Evolutionary conservation across 2,888 invertebrate genomes (phyloP).

Genomic region (Caenorhabditis sulstoni): DNA sequence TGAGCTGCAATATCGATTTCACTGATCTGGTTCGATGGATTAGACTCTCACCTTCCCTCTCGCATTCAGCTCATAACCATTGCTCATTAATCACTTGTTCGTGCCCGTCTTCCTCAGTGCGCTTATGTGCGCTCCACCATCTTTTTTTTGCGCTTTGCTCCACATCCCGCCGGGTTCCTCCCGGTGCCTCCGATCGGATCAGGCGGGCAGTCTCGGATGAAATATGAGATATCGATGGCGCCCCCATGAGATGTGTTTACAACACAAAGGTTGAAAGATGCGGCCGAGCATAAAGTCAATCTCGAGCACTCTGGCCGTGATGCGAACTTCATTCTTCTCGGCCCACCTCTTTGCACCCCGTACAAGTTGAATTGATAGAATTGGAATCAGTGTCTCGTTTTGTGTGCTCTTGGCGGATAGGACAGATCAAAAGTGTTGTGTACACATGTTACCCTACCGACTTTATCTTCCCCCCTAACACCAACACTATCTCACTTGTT

Average conservation of each 20-base stretch:
- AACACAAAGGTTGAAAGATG: slow-evolving; percentile 25
- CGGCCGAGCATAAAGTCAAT: slow-evolving; percentile 1
- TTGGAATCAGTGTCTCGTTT: slow-evolving; percentile 39
- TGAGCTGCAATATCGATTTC: slow-evolving; percentile 36
- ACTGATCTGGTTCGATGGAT: slow-evolving; percentile 10
- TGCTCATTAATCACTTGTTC: slow-evolving; percentile 31
- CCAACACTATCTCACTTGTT: slow-evolving; percentile 28
- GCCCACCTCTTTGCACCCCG: too few relatives aligned
- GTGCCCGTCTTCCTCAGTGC: not conserved
- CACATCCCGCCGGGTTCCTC: slow-evolving; percentile 2
- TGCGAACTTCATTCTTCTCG: too few relatives aligned
- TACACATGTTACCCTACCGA: slow-evolving; percentile 58
- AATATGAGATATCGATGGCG: slow-evolving; percentile 46
- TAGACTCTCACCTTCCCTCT: not conserved
- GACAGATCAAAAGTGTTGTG: slow-evolving; percentile 62
- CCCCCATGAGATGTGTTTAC: slow-evolving; percentile 28
- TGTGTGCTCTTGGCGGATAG: slow-evolving; percentile 53
- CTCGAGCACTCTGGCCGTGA: too few relatives aligned
- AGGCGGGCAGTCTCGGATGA: slow-evolving; percentile 16
- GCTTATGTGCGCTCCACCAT: not conserved
- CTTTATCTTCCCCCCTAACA: slow-evolving; percentile 36
- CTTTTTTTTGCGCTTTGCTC: slow-evolving; percentile 23
- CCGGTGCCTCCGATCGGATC: slow-evolving; percentile 10
- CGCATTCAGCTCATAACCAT: not conserved
- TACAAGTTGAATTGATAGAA: not conserved